Base-by-base conservation (phyloP, 2,888 invertebrate species). In the Diloba caeruleocephala region DNA sequence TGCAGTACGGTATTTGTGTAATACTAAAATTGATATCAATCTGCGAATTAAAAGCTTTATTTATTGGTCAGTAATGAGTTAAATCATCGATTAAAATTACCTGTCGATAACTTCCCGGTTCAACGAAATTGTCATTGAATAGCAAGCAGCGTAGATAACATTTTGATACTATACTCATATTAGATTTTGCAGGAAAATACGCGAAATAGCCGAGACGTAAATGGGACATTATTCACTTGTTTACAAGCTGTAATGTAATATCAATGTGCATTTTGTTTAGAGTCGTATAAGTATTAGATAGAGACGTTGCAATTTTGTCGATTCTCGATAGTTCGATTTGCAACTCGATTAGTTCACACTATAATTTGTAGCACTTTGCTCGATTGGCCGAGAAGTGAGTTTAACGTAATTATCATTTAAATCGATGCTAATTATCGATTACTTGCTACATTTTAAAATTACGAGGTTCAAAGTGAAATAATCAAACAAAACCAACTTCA, bases 11-110 rank as follows among this genome's bases (percentile, higher is more conserved):
- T 14, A n/a, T n/a, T 13, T 31, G 5, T 14, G 21, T 3, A 21
- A 14, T 8, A 17, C 10, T 33, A 25, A 6, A 26, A 33, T 14
- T 7, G 43, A 34, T 34, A 31, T 32, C 1, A 23, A 59, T 42
- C 25, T 26, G 3, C 10, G 13, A 17, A 42, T 38, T 42, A 36
- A 66, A 48, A 33, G 10, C 15, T 9, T 13, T 28, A 13, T 67
- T 49, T 51, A 60, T 36, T n/a, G 12, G 8, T 9, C 26, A 33
- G 60, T 60, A 15, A 14, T n/a, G 33, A 21, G 21, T 21, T 29
- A 8, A 42, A 42, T 14, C 43, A 34, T 51, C 19, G 43, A 31
- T 37, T 32, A 9, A 7, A 21, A 37, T 23, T 42, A 23, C 38
- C 29, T 33, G n/a, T 7, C 15, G 10, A 10, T 26, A 10, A 9